Evolutionary conservation across 2,888 invertebrate genomes (phyloP), one percentile per base, ranked within the genome.

Genomic region (Gastracanthus pulcherrimus): DNA sequence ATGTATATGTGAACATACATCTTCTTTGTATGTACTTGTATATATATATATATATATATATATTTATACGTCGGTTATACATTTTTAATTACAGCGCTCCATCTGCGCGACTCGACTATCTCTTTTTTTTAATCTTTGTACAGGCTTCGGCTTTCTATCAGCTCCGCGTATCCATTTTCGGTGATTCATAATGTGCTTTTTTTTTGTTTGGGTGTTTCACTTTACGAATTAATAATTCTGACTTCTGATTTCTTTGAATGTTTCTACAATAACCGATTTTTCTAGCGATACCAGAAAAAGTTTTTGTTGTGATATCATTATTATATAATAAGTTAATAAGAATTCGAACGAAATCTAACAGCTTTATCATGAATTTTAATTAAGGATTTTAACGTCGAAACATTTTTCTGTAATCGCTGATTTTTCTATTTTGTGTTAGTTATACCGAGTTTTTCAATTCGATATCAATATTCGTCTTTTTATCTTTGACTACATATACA

Each of bases 21-120:
- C 16, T 45, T 45, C 38, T 64, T 3, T 80, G 75, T 80, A 78
- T 74, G 75, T 29, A 67, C 36, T 51, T 72, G 76, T 67, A 13
- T 71, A 41, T 72, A 66, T 80, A 74, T 67, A 13, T 71, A 41
- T 72, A 66, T 80, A 74, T 60, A 66, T 80, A 76, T 64, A 81
- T 81, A 77, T 83, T 80, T 80, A 81, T 83, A 81, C 64, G 83
- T 81, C 51, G 80, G 78, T 76, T 81, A 80, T 76, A 83, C 78
- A 79, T 76, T 16, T 76, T 83, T 83, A 76, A 77, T 83, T 83
- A 80, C 83, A 83, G 81, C 81, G 72, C 79, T 76, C 19, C 34
- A 76, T 76, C 31, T 34, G 78, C 81, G 72, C 62, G 76, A 76
- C 36, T 76, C 79, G 31, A 76, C 76, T 76, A 78, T 76, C 69